Evolutionary conservation across 1,140 invertebrate genomes (phyloP).

Genomic region (Cyphomyrmex costatus): DNA sequence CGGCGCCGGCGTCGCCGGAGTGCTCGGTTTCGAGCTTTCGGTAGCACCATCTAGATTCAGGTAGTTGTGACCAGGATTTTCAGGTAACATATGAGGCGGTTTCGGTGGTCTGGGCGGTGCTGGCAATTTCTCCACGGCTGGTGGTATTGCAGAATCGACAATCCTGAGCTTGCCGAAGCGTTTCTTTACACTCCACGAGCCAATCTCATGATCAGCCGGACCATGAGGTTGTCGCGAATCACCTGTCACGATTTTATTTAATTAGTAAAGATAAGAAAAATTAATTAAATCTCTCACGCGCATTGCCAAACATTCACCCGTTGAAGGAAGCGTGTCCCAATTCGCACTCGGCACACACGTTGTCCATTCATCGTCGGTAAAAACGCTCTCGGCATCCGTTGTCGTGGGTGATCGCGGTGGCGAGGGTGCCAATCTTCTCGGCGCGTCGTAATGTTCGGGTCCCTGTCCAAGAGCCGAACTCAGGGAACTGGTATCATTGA

Average conservation of each 20-base stretch:
- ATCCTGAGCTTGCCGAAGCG: slow-evolving; percentile 87
- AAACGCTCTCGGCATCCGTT: slow-evolving; percentile 85
- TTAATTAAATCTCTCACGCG: not conserved
- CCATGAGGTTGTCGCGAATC: slow-evolving; percentile 86
- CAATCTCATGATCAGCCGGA: slow-evolving; percentile 88
- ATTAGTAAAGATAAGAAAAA: slow-evolving; percentile 17
- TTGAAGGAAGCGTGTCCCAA: slow-evolving; percentile 88
- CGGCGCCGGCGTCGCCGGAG: slow-evolving; percentile 82
- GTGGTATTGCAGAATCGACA: slow-evolving; percentile 78
- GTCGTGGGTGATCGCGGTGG: slow-evolving; percentile 85
- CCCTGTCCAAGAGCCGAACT: slow-evolving; percentile 81
- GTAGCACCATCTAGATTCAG: slow-evolving; percentile 86
- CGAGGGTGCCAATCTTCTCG: slow-evolving; percentile 83
- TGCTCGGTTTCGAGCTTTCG: slow-evolving; percentile 84
- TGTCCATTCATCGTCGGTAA: slow-evolving; percentile 82
- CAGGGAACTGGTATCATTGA: slow-evolving; percentile 84
- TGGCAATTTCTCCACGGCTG: slow-evolving; percentile 77
- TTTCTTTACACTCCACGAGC: slow-evolving; percentile 88
- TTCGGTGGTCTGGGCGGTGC: slow-evolving; percentile 93
- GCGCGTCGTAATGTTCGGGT: slow-evolving; percentile 84
- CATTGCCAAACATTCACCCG: slow-evolving; percentile 45
- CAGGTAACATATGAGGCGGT: slow-evolving; percentile 88
- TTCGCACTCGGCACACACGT: slow-evolving; percentile 85
- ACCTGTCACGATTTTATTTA: slow-evolving; percentile 60
- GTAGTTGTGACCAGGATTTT: slow-evolving; percentile 87